Evolutionary conservation across 1,140 invertebrate genomes (phyloP).

Genomic region (Macrosteles quadrilineatus): DNA sequence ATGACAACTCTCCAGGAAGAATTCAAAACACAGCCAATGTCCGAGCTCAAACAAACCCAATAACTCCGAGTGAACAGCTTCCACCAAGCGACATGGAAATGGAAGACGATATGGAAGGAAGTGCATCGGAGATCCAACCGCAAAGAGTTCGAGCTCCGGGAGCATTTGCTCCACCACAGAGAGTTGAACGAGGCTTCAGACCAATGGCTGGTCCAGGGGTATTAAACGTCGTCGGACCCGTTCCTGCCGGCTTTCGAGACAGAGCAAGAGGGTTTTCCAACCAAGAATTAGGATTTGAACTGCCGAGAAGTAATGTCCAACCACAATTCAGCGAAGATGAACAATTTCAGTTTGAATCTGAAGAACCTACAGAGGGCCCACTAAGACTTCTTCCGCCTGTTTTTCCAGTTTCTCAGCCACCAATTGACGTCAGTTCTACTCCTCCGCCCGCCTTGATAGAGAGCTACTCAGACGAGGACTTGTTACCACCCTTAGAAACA

Average conservation of each 20-base stretch:
- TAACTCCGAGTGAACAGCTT: not conserved
- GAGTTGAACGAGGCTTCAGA: not conserved
- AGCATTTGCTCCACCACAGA: not conserved
- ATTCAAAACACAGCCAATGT: too few relatives aligned
- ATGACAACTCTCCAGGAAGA: not conserved
- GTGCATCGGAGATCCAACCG: not conserved
- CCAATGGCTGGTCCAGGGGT: not conserved
- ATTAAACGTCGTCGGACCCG: not conserved
- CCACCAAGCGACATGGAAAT: not conserved
- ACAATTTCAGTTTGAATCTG: not conserved
- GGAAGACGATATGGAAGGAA: not conserved
- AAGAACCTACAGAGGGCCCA: not conserved
- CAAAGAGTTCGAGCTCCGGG: not conserved
- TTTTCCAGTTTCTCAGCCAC: not conserved
- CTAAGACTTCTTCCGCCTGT: constrained; percentile 1
- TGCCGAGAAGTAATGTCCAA: not conserved
- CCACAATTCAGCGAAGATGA: not conserved
- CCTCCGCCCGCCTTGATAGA: too few relatives aligned
- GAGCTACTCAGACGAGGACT: not conserved
- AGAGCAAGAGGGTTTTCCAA: not conserved
- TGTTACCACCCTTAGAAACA: not conserved
- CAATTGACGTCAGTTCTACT: not conserved
- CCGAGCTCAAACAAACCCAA: too few relatives aligned
- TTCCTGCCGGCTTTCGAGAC: not conserved
- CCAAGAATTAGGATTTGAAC: constrained; percentile 2